These are phyloP conservation scores for Poeciliopsis paucimaculata DNA, from an alignment of 2,797 vertebrate species.

Conservation along the genomic window DNA sequence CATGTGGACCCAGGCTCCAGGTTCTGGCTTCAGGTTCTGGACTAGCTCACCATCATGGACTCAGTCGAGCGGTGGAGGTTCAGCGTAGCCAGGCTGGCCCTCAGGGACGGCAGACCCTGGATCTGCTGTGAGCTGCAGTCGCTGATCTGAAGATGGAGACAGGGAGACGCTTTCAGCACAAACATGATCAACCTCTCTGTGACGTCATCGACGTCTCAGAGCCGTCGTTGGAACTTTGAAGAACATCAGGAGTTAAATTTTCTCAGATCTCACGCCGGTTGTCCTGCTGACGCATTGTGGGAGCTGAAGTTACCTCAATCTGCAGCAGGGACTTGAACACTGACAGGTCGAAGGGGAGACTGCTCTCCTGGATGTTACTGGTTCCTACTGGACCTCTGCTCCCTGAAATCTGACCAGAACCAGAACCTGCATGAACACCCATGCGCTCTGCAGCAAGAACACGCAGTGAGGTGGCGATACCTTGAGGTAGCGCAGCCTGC, in stretches of 20 bases:
- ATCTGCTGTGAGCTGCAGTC: constrained; percentile 90
- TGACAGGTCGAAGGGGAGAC: constrained; percentile 91
- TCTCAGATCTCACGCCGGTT: too few relatives aligned
- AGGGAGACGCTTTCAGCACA: background rate
- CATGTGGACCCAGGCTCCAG: too few relatives aligned
- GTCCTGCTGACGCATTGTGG: too few relatives aligned
- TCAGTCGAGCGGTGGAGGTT: constrained; percentile 86
- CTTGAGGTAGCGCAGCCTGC: constrained; percentile 96
- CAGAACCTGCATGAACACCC: constrained; percentile 15
- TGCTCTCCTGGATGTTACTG: constrained; percentile 93
- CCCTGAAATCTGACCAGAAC: constrained; percentile 84
- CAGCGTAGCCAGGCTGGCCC: constrained; percentile 87
- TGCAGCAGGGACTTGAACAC: constrained; percentile 96
- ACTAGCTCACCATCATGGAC: constrained; percentile 87
- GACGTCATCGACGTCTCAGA: too few relatives aligned
- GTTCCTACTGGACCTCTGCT: constrained; percentile 88
- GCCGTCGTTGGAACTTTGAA: too few relatives aligned
- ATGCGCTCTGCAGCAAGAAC: background rate
- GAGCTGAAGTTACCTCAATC: constrained; percentile 85
- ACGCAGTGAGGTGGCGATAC: constrained; percentile 62
- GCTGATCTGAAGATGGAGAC: constrained; percentile 82
- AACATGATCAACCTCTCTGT: background rate
- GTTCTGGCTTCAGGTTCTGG: background rate
- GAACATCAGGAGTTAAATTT: too few relatives aligned
- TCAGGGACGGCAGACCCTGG: constrained; percentile 87